Base-by-base conservation (phyloP, 2,888 invertebrate species). In the Nymphalis c-album region DNA sequence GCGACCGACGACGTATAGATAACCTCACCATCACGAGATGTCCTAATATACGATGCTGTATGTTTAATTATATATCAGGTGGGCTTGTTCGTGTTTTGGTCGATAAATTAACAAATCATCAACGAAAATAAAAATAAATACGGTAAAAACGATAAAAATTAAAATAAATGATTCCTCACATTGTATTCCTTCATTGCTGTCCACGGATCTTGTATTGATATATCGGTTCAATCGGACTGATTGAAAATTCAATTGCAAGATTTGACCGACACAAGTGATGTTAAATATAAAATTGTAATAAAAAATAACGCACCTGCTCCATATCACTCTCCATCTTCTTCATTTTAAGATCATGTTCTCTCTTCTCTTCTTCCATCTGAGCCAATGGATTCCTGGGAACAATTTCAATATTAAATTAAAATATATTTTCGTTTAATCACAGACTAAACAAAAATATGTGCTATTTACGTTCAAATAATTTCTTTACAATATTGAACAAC, bases 251-350 rank as follows among this genome's bases (percentile, higher is more conserved):
- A 40, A 0, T 40, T 40, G 2, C 13, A 2, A 13, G 0, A 4
- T 40, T 40, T 13, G 40, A 10, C 35, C 10, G 1, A 48, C 1
- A 8, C 48, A 18, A 8, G 20, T 51, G 2, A 16, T 16, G 6
- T 16, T 17, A 26, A 53, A 53, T 17, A 26, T 16, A 18, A 13
- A 13, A 40, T 13, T 13, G 40, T 40, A 13, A 40, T 4, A 40
- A 13, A 13, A 13, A 7, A 40, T 46, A 22, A 58, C 51, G 48
- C 62, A 92, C 92, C 93, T 98, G 98, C 85, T 99, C 99, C 98
- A 99, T 98, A 89, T 99, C 99, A 53, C 96, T 96, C 88, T 99
- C 99, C 98, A 98, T 98, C 87, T 98, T 98, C 92, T 98, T 98
- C 97, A 99, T 98, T 89, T 98, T 98, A 73, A 95, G 94, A 85